A percentile compares a stretch with the other conserved stretches of the same genome.
These are phyloP conservation scores for Ormyrus thymus DNA, from an alignment of 2,888 invertebrate species.

Conservation along the genomic window DNA sequence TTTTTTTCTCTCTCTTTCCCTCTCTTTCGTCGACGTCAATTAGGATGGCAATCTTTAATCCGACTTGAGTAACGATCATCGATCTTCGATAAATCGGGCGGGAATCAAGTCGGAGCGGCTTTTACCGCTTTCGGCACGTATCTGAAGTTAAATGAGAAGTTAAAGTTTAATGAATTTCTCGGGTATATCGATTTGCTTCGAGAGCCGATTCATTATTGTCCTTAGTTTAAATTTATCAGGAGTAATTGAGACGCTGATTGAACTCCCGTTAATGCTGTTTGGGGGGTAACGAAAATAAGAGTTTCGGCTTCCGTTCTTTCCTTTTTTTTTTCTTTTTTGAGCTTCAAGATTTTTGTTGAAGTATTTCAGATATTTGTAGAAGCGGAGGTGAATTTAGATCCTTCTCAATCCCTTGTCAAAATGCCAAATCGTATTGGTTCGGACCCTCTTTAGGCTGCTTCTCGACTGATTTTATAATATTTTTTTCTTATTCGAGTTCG, in stretches of 20 bases:
- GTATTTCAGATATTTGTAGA: background rate
- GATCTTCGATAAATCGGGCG: constrained; percentile 45
- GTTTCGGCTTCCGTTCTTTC: too few species aligned
- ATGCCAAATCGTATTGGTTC: constrained; percentile 24
- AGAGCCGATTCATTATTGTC: constrained; percentile 34
- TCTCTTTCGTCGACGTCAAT: constrained; percentile 44
- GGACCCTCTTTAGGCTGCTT: constrained; percentile 32
- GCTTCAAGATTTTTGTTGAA: background rate
- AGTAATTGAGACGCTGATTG: background rate
- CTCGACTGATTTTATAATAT: constrained; percentile 17
- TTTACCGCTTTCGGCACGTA: too few species aligned
- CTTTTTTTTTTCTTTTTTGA: too few species aligned
- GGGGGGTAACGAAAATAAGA: too few species aligned
- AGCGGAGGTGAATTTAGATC: constrained; percentile 17
- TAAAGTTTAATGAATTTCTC: constrained; percentile 47
- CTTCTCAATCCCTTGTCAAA: constrained; percentile 44
- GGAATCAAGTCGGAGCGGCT: background rate
- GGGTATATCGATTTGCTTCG: constrained; percentile 33
- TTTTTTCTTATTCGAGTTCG: background rate
- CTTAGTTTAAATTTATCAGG: background rate
- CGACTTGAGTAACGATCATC: constrained; percentile 48
- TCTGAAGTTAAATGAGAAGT: constrained; percentile 34
- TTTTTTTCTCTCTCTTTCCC: constrained; percentile 24
- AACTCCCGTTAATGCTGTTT: background rate
- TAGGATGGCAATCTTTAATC: constrained; percentile 55